Evolutionary conservation across 2,113 vertebrate genomes (phyloP), one percentile per base, ranked within the genome.

Genomic region (Edolisoma coerulescens): DNA sequence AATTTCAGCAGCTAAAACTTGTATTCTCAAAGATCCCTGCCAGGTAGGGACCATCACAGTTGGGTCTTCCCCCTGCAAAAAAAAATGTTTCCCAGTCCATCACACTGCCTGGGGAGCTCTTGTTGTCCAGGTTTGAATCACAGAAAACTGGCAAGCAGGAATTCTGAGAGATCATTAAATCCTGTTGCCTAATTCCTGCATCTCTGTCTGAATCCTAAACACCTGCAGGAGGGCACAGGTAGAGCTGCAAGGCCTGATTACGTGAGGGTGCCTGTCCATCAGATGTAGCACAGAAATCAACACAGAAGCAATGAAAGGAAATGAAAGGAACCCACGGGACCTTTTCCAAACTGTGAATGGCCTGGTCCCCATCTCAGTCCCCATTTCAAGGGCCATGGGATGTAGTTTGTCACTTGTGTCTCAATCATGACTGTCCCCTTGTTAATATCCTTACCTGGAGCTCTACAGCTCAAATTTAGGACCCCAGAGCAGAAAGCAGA

Each of bases 141-240:
- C n/a, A 80, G 54, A 49, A 41, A 69, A 86, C 3, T 16, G 57
- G 16, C 16, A 42, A 74, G 24, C 9, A 85, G 39, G 12, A 42
- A 13, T 71, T 63, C n/a, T 68, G 53, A 71, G 50, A 49, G 68
- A 49, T 90, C 23, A 47, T 88, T 54, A 90, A 86, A 70, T 41
- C 28, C 53, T 83, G 54, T 64, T 5, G 0, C 44, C 45, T 49
- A 35, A 85, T 79, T 65, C 32, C 75, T 68, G 33, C 30, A n/a
- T 39, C 30, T 75, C 47, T 83, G 32, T 52, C 52, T 84, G 68
- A 88, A 92, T 79, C 75, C 65, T 67, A 37, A 97, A 88, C n/a
- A 75, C 41, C 86, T 92, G 74, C 27, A 79, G 50, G n/a, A 64
- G 47, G 50, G 30, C 64, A 84, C 11, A 3, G 5, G 68, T 35